Evolutionary conservation across 92 coral and sea anemone genomes (phyloP).

Genomic region (Zoanthus gigantus): DNA sequence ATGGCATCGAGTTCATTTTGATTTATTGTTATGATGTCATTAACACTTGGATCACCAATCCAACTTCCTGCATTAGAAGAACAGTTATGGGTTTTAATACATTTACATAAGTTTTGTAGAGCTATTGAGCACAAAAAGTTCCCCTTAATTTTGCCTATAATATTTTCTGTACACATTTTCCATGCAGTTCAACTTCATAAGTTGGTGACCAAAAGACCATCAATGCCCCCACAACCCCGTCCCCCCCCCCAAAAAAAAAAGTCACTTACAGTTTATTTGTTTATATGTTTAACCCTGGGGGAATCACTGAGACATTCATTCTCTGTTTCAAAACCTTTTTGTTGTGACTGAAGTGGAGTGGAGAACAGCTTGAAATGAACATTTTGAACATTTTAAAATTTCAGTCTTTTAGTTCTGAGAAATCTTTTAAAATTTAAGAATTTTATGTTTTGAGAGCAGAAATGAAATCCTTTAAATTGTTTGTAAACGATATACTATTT

Average conservation of each 20-base stretch:
- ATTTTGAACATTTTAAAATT: slow-evolving; percentile 11
- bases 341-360: slow-evolving; percentile 3
- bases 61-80: slow-evolving; percentile 21
- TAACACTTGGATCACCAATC: slow-evolving; percentile 42
- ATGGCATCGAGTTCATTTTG: slow-evolving; percentile 31
- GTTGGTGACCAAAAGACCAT: background rate
- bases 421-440: background rate
- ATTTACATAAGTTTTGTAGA: slow-evolving; percentile 16
- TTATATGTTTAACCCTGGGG: slow-evolving; percentile 15
- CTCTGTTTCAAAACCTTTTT: slow-evolving; percentile 25
- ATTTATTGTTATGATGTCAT: slow-evolving; percentile 7
- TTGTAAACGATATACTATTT: background rate
- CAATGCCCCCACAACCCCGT: background rate
- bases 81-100: slow-evolving; percentile 18
- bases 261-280: background rate
- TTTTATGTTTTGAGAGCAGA: background rate
- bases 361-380: background rate
- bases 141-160: slow-evolving; percentile 9
- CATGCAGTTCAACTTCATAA: slow-evolving; percentile 23
- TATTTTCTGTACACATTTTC: slow-evolving; percentile 10
- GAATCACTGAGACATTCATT: background rate
- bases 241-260: background rate
- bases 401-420: slow-evolving; percentile 1
- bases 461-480: background rate
- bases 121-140: slow-evolving; percentile 30